Conservation (phyloP, 2,888 invertebrate species). For the Phlogophora meticulosa region DNA sequence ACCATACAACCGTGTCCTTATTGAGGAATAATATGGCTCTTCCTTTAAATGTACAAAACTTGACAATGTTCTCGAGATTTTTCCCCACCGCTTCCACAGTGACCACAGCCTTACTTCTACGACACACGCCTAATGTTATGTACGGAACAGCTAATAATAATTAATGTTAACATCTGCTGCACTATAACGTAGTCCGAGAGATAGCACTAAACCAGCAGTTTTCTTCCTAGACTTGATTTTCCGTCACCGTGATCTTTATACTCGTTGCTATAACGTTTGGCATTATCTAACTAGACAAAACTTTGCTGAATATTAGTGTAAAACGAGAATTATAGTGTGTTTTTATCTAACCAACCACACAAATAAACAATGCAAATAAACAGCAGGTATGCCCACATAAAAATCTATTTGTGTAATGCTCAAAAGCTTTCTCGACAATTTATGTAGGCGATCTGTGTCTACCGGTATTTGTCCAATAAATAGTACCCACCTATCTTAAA, state of each 20-base stretch:
- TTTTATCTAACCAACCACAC: conserved; percentile 7
- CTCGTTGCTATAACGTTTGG: no score
- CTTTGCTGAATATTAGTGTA: no score
- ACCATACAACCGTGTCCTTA: not conserved
- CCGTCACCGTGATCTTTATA: not conserved
- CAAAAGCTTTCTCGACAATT: conserved; percentile 26
- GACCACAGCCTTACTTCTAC: conserved; percentile 22
- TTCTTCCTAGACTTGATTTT: not conserved
- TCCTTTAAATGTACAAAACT: no score
- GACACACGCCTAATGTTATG: conserved; percentile 46
- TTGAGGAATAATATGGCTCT: no score
- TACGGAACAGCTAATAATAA: conserved; percentile 48
- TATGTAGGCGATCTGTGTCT: not conserved
- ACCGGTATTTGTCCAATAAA: not conserved
- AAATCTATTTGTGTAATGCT: conserved; percentile 12
- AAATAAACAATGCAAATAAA: no score
- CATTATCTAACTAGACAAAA: no score
- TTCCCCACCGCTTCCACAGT: conserved; percentile 15
- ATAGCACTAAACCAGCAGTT: not conserved
- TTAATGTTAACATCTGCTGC: conserved; percentile 55
- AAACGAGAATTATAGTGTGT: no score
- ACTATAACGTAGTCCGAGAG: not conserved
- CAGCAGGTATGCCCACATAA: not conserved
- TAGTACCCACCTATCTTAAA: not conserved
- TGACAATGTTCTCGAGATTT: not conserved